Evolutionary conservation across 2,797 vertebrate genomes (phyloP), one percentile per base, ranked within the genome.

Genomic region (Hypotaenidia philippensis): DNA sequence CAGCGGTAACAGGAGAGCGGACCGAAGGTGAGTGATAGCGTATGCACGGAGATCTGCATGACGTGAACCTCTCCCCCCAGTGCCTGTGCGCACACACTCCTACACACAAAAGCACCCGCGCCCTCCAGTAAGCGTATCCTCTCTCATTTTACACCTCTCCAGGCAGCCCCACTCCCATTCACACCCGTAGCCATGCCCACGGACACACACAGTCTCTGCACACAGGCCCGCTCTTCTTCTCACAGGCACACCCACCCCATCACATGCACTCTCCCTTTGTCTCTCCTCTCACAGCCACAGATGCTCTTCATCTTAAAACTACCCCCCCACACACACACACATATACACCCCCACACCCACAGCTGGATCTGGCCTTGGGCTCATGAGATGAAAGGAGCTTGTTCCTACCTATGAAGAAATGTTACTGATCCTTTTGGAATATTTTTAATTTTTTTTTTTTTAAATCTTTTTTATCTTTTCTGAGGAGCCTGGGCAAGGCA

Each of bases 241-340:
- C 81, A 5, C 9, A 2, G 93, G 88, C 94, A 90, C 94, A 89
- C 92, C 95, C 94, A 72, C 79, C 78, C 59, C 68, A 60, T 71
- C 89, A 47, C 90, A 70, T 4, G 19, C 21, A 18, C 56, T 38
- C 71, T 95, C 81, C 79, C 93, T 95, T 96, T 97, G 93, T 97
- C 94, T 97, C 12, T 77, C 49, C 80, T 89, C 70, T 40, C 82
- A 3, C 64, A 49, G 79, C 16, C 69, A 31, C 61, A 32, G 49
- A 4, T 20, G 6, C 38, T 40, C 84, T 15, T 36, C 47, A 40
- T 47, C 57, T 78, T 66, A 56, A 66, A 88, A 13, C 31, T 19
- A 11, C 29, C 40, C 25, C 31, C 47, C 19, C 41, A 44, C 47
- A 49, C 45, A 21, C 21, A 47, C 45, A 45, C 45, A 45, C 45